These are phyloP conservation scores for Morpho deidamia DNA, from an alignment of 2,888 invertebrate species.

Conservation along the genomic window DNA sequence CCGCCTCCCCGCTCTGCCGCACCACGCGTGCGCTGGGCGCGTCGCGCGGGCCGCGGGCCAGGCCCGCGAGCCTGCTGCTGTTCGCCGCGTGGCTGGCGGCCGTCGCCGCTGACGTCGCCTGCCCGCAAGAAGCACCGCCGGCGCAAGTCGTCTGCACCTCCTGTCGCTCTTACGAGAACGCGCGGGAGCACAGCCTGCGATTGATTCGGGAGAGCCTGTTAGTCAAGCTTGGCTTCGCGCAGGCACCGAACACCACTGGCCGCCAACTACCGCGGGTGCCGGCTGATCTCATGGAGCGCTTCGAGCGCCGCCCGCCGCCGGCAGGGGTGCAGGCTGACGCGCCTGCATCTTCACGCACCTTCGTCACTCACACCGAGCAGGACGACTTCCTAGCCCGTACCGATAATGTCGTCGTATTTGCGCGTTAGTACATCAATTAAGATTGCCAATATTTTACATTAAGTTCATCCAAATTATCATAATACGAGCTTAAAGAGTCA, in stretches of 20 bases:
- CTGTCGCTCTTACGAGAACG: conserved; percentile 76
- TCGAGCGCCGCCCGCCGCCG: conserved; percentile 72
- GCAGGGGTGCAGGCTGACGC: conserved; percentile 80
- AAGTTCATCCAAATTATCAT: conserved; percentile 16
- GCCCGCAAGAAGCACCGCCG: conserved; percentile 53
- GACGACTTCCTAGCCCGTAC: conserved; percentile 84
- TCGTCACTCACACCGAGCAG: conserved; percentile 77
- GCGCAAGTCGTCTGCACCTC: conserved; percentile 66
- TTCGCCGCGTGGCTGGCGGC: conserved; percentile 72
- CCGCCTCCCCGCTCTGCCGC: conserved; percentile 73
- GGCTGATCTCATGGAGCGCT: conserved; percentile 71
- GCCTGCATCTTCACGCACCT: conserved; percentile 67
- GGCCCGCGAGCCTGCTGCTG: conserved; percentile 78
- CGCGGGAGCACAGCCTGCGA: conserved; percentile 79
- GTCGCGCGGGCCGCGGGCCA: conserved; percentile 77
- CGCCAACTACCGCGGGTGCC: conserved; percentile 78
- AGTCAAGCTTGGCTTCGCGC: conserved; percentile 79
- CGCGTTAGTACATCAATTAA: conserved; percentile 73
- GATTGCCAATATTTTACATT: conserved; percentile 17
- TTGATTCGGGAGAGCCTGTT: conserved; percentile 82
- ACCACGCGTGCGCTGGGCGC: conserved; percentile 78
- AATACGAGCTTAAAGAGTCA: conserved; percentile 27
- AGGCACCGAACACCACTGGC: conserved; percentile 81
- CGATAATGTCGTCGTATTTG: conserved; percentile 83
- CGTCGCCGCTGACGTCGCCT: conserved; percentile 60